These are phyloP conservation scores for Mimachlamys varia DNA, from an alignment of 2,888 invertebrate genomes.

Conservation along the genomic window DNA sequence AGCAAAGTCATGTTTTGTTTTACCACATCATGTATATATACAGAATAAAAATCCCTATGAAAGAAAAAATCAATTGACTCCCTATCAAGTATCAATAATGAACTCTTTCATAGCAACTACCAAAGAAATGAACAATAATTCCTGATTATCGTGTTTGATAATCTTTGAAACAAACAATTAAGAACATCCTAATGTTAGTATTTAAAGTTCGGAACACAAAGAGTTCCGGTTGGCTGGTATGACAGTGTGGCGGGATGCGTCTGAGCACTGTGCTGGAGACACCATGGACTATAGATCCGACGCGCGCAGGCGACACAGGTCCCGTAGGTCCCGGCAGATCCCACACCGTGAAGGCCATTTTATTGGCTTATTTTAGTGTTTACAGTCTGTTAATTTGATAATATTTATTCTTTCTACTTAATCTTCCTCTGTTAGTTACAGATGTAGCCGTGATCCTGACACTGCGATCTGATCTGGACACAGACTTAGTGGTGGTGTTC, in stretches of 20 bases:
- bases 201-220: background rate
- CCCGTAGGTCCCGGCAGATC: background rate
- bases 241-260: background rate
- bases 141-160: background rate
- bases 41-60: background rate
- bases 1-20: background rate
- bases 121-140: background rate
- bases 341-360: background rate
- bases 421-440: background rate
- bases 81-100: background rate
- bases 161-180: background rate
- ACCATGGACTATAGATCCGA: background rate
- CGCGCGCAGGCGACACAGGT: no score
- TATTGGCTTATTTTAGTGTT: background rate
- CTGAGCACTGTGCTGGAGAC: background rate
- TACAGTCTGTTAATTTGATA: constrained; percentile 8
- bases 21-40: background rate
- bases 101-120: background rate
- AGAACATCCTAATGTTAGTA: background rate
- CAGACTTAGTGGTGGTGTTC: background rate
- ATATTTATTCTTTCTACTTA: background rate
- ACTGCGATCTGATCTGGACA: background rate
- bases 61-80: background rate
- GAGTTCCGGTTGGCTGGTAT: background rate
- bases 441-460: background rate